Percentiles rank a stretch among this genome's conserved stretches.
These are phyloP conservation scores for Xenotilapia leptura DNA, from an alignment of 2,113 vertebrate species.

Conservation along the genomic window DNA sequence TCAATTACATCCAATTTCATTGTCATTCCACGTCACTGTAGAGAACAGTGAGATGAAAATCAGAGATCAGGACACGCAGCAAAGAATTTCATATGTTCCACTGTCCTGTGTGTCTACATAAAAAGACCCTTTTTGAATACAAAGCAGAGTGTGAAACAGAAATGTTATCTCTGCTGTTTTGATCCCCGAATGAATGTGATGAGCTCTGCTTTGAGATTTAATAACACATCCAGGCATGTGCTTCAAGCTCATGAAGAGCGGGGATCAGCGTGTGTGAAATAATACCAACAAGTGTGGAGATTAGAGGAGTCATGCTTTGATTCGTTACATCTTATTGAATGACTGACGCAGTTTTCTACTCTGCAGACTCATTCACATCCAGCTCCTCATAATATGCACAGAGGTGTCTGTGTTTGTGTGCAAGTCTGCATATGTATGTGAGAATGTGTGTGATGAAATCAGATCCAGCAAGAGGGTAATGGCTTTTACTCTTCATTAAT, in stretches of 20 bases:
- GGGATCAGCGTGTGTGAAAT: slow-evolving; percentile 58
- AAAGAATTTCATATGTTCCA: slow-evolving; percentile 19
- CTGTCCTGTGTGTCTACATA: slow-evolving; percentile 3
- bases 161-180: slow-evolving; percentile 47
- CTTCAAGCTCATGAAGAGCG: slow-evolving; percentile 44
- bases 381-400: slow-evolving; percentile 35
- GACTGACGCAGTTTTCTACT: slow-evolving; percentile 49
- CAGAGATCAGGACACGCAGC: slow-evolving; percentile 18
- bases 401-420: not conserved
- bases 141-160: slow-evolving; percentile 34
- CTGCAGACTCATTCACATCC: slow-evolving; percentile 59
- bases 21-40: slow-evolving; percentile 16
- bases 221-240: slow-evolving; percentile 49
- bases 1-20: slow-evolving; percentile 44
- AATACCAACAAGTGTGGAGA: slow-evolving; percentile 57
- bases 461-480: slow-evolving; percentile 59
- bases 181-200: slow-evolving; percentile 37
- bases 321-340: slow-evolving; percentile 63
- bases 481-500: slow-evolving; percentile 72
- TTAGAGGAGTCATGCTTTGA: slow-evolving; percentile 53
- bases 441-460: slow-evolving; percentile 56
- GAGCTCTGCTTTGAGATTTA: slow-evolving; percentile 47
- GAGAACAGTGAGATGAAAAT: slow-evolving; percentile 26
- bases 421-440: not conserved
- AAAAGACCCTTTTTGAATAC: not conserved